Conservation (phyloP, 2,797 vertebrate species). For the Phataginus tetradactyla region DNA sequence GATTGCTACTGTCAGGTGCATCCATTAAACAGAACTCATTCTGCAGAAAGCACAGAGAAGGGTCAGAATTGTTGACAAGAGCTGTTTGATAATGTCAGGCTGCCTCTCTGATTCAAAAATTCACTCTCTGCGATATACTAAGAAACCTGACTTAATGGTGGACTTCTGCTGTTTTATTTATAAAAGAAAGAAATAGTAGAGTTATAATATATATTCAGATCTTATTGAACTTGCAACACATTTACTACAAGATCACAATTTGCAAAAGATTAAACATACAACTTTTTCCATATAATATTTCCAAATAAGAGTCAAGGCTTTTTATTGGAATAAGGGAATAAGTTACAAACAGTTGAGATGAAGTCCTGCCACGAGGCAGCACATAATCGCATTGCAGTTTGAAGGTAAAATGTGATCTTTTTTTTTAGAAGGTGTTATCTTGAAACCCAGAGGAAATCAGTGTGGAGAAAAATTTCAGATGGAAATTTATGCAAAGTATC, state of each 20-base stretch:
- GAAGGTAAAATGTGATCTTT: background rate
- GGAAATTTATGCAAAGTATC: background rate
- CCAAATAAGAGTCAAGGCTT: background rate
- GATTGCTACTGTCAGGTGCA: slow-evolving; percentile 71
- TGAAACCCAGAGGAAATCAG: background rate
- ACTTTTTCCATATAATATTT: background rate
- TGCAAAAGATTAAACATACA: background rate
- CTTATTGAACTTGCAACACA: background rate
- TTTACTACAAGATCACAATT: background rate
- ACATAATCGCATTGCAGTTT: background rate
- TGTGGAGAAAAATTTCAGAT: background rate
- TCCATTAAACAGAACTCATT: slow-evolving; percentile 74
- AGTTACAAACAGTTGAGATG: background rate
- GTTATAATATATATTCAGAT: background rate
- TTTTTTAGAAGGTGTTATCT: background rate
- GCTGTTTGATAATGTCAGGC: slow-evolving; percentile 14
- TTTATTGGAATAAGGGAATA: background rate
- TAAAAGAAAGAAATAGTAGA: background rate
- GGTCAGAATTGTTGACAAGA: slow-evolving; percentile 57
- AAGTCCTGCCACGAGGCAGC: background rate
- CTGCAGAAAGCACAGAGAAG: slow-evolving; percentile 51
- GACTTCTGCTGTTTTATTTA: background rate
- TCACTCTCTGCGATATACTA: background rate
- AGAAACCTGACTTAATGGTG: background rate
- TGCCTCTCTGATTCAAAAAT: background rate